Conservation (phyloP, 2,113 vertebrate species). For the Nyctibius bracteatus region DNA sequence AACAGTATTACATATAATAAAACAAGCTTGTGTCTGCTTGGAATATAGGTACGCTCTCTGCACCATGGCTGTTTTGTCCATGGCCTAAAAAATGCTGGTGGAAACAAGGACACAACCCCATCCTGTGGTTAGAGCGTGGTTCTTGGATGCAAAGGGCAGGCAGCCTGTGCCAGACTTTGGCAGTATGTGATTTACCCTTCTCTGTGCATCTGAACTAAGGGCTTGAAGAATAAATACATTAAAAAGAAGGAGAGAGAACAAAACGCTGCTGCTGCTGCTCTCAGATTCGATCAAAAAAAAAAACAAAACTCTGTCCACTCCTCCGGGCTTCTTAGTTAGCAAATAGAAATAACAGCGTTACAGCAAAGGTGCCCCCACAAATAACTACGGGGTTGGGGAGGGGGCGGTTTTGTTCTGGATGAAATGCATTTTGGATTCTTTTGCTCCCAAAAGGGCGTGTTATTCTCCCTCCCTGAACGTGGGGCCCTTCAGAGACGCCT, state of each 20-base stretch:
- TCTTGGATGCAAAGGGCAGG: neutral
- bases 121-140: neutral
- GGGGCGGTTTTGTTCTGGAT: neutral
- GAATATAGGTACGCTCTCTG: neutral
- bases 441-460: neutral
- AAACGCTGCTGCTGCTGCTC: neutral
- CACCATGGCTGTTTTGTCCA: neutral
- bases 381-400: neutral
- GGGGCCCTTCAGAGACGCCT: neutral
- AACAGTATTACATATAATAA: neutral
- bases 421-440: neutral
- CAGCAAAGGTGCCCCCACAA: neutral
- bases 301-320: neutral
- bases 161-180: neutral
- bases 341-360: neutral
- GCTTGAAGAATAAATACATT: constrained; percentile 23
- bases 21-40: neutral
- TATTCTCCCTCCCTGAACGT: neutral
- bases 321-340: neutral
- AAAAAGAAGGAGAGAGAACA: neutral
- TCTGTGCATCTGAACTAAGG: neutral
- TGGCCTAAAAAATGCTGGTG: neutral
- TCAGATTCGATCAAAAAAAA: neutral
- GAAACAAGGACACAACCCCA: neutral
- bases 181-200: neutral